Base-by-base conservation (phyloP, 2,888 invertebrate genomes). In the Myopa testacea region DNA sequence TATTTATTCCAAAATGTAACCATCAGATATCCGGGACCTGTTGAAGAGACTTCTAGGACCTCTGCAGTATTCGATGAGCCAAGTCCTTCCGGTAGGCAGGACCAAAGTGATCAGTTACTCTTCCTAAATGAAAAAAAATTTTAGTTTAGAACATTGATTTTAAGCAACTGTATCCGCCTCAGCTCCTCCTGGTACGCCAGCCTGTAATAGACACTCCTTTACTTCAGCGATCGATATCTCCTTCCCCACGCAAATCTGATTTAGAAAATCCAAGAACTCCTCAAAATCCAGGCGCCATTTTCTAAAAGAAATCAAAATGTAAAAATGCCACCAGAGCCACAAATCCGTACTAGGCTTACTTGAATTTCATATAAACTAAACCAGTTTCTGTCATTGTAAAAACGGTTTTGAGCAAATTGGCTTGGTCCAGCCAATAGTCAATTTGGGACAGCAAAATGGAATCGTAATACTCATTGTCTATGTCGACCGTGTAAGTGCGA, bases 251-350 rank as follows among this genome's bases (percentile, higher is more conserved):
- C 84, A 84, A 50, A 85, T 60, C 37, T 78, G 74, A 19, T 82
- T 80, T 7, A 85, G 75, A 45, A 84, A 80, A 37, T 84, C 82
- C n/a, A 80, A 38, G 78, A 84, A 84, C 19, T 84, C 85, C 65
- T 84, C 82, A 78, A 78, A 84, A 72, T 84, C 83, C 40, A 85
- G 78, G 4, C 85, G 83, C 84, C 84, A 85, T 77, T 84, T 84
- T 68, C 84, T 85, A 16, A 80, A 8, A 16, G 38, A 67, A 65
- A 37, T 60, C n/a, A 19, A 45, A 72, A 50, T 62, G 19, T 37
- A n/a, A 70, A 77, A 26, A 62, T 26, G 34, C 62, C n/a, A 19
- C 26, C 26, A n/a, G 10, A 69, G 50, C 67, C 4, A 12, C 37
- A 12, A 19, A 58, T 19, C 26, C 4, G 34, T 26, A 65, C 26